phyloP scores from a whole-genome alignment of 2,888 invertebrate species.

The Invenusta paracnida region DNA sequence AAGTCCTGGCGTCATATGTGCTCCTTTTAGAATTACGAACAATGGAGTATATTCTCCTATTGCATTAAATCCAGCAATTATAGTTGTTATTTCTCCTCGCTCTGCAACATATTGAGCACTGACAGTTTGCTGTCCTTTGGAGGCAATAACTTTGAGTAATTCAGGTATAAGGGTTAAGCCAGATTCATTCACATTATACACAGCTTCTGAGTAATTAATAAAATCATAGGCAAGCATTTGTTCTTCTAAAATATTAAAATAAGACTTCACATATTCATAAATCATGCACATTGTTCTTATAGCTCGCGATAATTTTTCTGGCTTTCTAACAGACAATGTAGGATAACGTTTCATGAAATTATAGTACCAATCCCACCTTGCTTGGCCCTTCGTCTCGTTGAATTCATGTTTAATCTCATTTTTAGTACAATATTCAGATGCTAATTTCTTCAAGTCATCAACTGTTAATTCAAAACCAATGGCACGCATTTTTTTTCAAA shows the following conservation, averaged over 20 bases:
- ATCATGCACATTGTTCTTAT: neutral
- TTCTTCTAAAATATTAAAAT: neutral
- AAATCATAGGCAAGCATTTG: neutral
- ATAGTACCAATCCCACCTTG: neutral
- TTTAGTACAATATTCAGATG: neutral
- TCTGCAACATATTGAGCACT: neutral
- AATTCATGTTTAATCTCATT: neutral
- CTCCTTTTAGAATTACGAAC: neutral
- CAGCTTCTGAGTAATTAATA: neutral
- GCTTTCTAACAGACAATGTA: neutral
- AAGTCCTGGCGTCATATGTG: neutral
- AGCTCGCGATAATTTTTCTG: no score
- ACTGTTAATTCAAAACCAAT: no score
- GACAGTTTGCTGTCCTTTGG: neutral
- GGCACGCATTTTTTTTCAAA: no score
- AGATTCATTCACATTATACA: neutral
- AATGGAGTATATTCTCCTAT: neutral
- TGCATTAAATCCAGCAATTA: neutral
- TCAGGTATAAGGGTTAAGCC: neutral
- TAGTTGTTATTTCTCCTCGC: neutral
- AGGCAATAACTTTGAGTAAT: neutral
- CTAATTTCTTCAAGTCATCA: neutral
- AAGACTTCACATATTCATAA: neutral
- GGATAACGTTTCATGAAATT: neutral
- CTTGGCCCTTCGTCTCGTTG: neutral